A percentile compares a stretch with the other conserved stretches of the same genome.
These are phyloP conservation scores for Neomorphus geoffroyi DNA, from an alignment of 2,797 vertebrate genomes.

Conservation along the genomic window DNA sequence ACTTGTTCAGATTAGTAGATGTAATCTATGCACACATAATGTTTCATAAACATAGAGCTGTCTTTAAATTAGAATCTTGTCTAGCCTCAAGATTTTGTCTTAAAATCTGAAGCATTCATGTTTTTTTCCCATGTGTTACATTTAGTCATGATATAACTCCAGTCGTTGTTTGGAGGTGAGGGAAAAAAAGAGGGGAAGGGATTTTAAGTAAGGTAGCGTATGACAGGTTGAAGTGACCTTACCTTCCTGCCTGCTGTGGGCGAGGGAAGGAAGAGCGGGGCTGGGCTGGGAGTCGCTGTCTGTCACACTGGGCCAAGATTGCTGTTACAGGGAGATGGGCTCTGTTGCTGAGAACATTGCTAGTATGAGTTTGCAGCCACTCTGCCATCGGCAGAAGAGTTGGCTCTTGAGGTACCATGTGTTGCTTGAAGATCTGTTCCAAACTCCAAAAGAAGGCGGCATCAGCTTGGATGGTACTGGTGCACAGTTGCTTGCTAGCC, in stretches of 20 bases:
- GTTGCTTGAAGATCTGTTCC: not conserved
- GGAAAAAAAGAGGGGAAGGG: rapidly evolving
- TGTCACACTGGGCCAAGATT: not conserved
- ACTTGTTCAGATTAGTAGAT: constrained; percentile 30
- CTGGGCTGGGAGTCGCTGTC: not conserved
- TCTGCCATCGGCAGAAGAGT: not conserved
- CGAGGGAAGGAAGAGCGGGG: not conserved
- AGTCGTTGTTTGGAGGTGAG: not conserved
- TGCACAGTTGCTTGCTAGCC: not conserved
- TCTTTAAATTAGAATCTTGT: constrained; percentile 37
- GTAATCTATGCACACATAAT: not conserved
- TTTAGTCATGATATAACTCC: not conserved
- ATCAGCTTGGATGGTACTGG: not conserved
- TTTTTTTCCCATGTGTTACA: not conserved
- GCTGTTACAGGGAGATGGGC: not conserved
- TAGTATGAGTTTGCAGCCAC: rapidly evolving
- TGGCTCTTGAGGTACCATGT: not conserved
- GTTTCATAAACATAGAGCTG: constrained; percentile 42
- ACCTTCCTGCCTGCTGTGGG: not conserved
- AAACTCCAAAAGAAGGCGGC: not conserved
- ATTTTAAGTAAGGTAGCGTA: not conserved
- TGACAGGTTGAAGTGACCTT: not conserved
- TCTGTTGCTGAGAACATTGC: rapidly evolving
- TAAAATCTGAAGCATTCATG: not conserved
- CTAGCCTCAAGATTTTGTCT: constrained; percentile 30